Evolutionary conservation across 2,888 invertebrate genomes (phyloP), one percentile per base, ranked within the genome.

Genomic region (Mellilla xanthometata): DNA sequence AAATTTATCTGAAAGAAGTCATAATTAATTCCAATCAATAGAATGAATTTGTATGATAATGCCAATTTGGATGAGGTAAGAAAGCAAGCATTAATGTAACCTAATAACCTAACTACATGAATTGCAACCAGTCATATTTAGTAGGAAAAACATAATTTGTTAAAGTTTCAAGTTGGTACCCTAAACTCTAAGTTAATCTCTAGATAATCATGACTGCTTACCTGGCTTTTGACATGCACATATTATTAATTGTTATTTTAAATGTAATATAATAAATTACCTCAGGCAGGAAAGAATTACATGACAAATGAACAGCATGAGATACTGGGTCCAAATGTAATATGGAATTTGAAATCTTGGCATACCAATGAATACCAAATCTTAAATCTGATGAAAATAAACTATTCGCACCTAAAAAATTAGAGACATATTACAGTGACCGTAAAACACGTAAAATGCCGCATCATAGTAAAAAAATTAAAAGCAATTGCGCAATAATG

Each of bases 401-500:
- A 42, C 42, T 39, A 28, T 32, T 43, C 12, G 26, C 12, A 55
- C 48, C 53, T 58, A 55, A 32, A 55, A 44, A 45, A 24, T 13
- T 5, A 39, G 11, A 42, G 9, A 12, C 10, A 3, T 33, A 23
- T 23, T 24, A 24, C 4, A 5, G 15, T 19, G 15, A 19, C 6
- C 3, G 15, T 19, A 9, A 13, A 31, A 2, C 22, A 8, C 12
- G 29, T 48, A 15, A 49, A 39, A 44, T 39, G 44, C 34, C 44
- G 67, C 76, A 81, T 76, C 66, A 66, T 22, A 28, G n/a, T 65
- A 66, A 51, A 60, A 47, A 56, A 46, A 38, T 54, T 58, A 56
- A 38, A 60, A 68, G 56, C 57, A 72, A 78, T 74, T 79, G 76
- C 76, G 76, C 78, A 81, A 78, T 74, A 58, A 35, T 56, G 52